phyloP scores from a whole-genome alignment of 2,888 invertebrate species.

The Callinectes sapidus region DNA sequence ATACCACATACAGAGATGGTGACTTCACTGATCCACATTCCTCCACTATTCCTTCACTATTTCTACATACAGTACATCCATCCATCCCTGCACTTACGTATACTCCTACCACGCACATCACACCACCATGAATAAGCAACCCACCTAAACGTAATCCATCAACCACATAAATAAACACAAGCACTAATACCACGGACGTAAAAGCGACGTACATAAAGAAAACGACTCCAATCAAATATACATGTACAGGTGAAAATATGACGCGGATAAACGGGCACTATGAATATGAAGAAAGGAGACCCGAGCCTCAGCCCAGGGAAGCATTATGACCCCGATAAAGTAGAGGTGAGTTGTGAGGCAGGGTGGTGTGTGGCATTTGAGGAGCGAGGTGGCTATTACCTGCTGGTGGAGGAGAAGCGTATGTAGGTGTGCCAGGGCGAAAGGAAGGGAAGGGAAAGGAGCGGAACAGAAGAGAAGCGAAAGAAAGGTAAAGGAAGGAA shows the following conservation, averaged over 20 bases:
- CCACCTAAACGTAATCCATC: background rate
- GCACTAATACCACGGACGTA: background rate
- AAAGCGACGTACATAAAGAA: background rate
- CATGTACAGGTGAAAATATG: background rate
- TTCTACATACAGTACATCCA: no score
- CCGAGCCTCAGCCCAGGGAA: background rate
- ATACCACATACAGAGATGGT: no score
- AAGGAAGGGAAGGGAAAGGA: no score
- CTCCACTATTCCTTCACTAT: background rate
- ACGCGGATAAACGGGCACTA: background rate
- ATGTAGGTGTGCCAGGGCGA: background rate
- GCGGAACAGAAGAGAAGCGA: no score
- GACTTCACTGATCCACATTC: no score
- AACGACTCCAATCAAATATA: background rate
- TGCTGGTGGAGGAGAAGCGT: background rate
- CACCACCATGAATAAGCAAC: background rate
- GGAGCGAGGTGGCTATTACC: background rate
- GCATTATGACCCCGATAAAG: constrained; percentile 10
- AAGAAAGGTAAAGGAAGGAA: no score
- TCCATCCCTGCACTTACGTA: background rate
- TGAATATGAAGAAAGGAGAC: background rate
- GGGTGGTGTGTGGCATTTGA: background rate
- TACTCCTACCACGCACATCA: no score
- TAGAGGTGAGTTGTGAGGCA: background rate
- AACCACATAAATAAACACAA: background rate